These are phyloP conservation scores for Lepus oiostolus DNA, from an alignment of 2,797 vertebrate genomes.

Conservation along the genomic window DNA sequence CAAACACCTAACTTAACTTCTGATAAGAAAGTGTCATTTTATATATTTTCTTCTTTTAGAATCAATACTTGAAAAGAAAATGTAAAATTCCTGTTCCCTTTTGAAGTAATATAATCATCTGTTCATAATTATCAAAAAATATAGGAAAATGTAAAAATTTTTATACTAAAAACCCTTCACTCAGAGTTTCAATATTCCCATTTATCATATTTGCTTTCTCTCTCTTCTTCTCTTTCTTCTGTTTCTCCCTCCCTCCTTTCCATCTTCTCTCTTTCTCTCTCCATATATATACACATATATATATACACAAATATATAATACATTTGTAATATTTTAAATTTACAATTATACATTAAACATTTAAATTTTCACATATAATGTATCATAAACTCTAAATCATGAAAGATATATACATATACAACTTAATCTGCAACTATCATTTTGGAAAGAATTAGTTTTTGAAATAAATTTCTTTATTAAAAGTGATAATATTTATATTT, in stretches of 20 bases:
- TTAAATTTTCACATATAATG: not conserved
- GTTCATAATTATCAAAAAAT: not conserved
- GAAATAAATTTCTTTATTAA: not conserved
- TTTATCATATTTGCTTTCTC: not conserved
- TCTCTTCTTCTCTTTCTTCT: not conserved
- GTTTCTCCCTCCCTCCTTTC: too few relatives aligned
- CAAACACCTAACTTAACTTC: not conserved
- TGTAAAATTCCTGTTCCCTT: not conserved
- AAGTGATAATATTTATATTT: not conserved
- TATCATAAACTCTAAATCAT: not conserved
- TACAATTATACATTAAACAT: not conserved
- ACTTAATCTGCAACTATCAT: not conserved
- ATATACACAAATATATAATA: not conserved
- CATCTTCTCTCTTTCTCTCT: not conserved
- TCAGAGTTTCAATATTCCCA: not conserved
- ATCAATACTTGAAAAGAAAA: not conserved
- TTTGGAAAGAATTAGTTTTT: not conserved
- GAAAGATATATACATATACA: not conserved
- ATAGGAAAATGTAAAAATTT: not conserved
- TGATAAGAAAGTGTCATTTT: not conserved
- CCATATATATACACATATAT: not conserved
- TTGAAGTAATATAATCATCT: not conserved
- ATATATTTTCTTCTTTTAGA: constrained; percentile 20
- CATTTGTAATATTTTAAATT: not conserved
- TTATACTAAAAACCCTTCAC: not conserved